Percentiles rank a stretch among this genome's conserved stretches.
These are phyloP conservation scores for Rhagoletis zephyria DNA, from an alignment of 1,140 invertebrate species.

Conservation along the genomic window DNA sequence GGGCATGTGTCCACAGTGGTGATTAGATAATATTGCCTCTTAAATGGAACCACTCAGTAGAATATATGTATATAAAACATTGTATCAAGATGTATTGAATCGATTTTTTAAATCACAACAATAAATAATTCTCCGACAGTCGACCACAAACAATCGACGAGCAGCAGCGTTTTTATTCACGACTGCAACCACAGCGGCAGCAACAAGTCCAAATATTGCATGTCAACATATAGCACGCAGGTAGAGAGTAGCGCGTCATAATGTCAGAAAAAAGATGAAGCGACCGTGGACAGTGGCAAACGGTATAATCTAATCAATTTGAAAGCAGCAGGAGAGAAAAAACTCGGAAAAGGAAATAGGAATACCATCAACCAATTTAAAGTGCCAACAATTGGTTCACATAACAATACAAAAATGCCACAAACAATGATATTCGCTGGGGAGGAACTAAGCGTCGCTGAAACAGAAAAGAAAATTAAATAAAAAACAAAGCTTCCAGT, in stretches of 20 bases:
- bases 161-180: not conserved
- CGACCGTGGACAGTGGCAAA: not conserved
- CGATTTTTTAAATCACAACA: not conserved
- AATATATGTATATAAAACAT: not conserved
- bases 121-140: not conserved
- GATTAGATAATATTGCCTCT: not conserved
- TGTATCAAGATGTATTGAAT: not conserved
- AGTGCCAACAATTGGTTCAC: not conserved
- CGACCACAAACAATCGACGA: not conserved
- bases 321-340: not conserved
- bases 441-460: not conserved
- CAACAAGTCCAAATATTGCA: not conserved
- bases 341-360: not conserved
- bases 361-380: not conserved
- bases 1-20: too few relatives aligned
- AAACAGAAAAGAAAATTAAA: not conserved
- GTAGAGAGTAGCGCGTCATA: not conserved
- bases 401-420: not conserved
- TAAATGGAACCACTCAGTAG: not conserved
- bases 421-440: not conserved
- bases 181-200: not conserved
- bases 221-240: not conserved
- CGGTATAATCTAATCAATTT: conserved; percentile 35
- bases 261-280: not conserved
- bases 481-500: not conserved